These are phyloP conservation scores for Stichopus horrens DNA, from an alignment of 53 echinoderm and acorn worm species.

Conservation along the genomic window DNA sequence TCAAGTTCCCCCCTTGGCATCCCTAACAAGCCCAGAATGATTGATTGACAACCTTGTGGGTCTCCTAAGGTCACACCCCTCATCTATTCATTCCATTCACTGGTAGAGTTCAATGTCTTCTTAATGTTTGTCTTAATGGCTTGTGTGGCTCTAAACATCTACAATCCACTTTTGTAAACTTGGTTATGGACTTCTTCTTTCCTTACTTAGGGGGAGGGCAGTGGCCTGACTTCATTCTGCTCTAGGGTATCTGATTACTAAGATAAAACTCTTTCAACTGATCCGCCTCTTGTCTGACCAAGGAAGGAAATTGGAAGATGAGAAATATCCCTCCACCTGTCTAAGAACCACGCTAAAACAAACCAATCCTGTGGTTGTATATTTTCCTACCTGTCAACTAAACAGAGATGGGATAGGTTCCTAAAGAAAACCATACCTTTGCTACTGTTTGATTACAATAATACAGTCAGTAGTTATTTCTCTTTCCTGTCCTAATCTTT, in stretches of 20 bases:
- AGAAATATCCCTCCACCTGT: too few relatives aligned
- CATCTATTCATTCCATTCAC: slow-evolving; percentile 2
- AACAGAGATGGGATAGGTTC: too few relatives aligned
- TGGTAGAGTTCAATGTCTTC: slow-evolving; percentile 36
- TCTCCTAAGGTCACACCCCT: slow-evolving; percentile 18
- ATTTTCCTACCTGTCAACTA: too few relatives aligned
- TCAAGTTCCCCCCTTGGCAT: neutral
- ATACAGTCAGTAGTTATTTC: too few relatives aligned
- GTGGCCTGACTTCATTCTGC: neutral
- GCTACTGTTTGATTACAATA: too few relatives aligned
- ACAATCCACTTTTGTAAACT: neutral
- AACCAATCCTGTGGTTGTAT: too few relatives aligned
- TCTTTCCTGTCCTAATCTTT: too few relatives aligned
- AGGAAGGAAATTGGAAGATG: neutral
- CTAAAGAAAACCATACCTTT: too few relatives aligned
- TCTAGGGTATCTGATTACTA: neutral
- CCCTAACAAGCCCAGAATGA: neutral
- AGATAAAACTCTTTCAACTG: neutral
- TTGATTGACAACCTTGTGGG: slow-evolving; percentile 5
- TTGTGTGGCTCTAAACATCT: slow-evolving; percentile 20
- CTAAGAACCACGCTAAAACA: too few relatives aligned
- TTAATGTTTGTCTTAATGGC: slow-evolving; percentile 20
- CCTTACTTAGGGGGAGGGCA: slow-evolving; percentile 9
- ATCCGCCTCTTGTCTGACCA: neutral
- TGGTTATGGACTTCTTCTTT: neutral